phyloP scores from a whole-genome alignment of 2,888 invertebrate species.

The Harmothoe impar region DNA sequence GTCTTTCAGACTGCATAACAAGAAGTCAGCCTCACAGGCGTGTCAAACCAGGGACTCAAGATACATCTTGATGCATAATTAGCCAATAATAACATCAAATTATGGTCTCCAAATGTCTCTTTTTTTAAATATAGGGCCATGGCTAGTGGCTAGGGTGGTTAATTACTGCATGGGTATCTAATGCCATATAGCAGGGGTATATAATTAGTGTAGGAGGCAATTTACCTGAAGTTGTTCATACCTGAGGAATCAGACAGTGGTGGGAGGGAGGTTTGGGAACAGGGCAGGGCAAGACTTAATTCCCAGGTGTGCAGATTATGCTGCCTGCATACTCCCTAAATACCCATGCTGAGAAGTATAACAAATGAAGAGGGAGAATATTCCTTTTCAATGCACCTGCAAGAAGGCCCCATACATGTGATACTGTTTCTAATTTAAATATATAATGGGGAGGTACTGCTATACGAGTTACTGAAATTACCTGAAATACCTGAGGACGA shows the following conservation, averaged over 20 bases:
- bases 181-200: background rate
- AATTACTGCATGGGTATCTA: too few relatives aligned
- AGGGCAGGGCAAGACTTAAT: background rate
- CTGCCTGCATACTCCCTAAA: too few relatives aligned
- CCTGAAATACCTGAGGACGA: background rate
- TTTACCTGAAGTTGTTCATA: background rate
- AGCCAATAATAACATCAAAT: background rate
- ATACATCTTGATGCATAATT: background rate
- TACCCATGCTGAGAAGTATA: too few relatives aligned
- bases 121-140: too few relatives aligned
- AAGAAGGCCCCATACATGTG: too few relatives aligned
- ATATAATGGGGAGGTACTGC: too few relatives aligned
- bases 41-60: background rate
- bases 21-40: conserved; percentile 51
- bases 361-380: too few relatives aligned
- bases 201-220: background rate
- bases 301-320: background rate
- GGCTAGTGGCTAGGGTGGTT: too few relatives aligned
- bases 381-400: too few relatives aligned
- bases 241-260: background rate
- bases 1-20: conserved; percentile 13
- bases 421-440: too few relatives aligned
- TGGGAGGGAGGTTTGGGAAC: background rate
- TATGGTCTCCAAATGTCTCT: too few relatives aligned
- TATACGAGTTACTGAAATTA: too few relatives aligned